phyloP scores from a whole-genome alignment of 1,140 invertebrate genomes.

The Oryctes rhinoceros region DNA sequence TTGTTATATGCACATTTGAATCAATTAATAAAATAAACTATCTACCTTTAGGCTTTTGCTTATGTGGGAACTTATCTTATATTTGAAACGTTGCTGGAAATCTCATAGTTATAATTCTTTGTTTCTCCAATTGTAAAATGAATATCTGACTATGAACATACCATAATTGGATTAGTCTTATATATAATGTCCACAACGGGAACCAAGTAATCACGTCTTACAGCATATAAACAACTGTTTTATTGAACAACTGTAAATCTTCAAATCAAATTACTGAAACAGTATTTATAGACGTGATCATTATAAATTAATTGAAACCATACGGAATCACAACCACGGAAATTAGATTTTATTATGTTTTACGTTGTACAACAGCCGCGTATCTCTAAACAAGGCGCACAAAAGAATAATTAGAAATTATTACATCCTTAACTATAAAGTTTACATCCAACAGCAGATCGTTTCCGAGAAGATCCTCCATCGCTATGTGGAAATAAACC shows the following conservation, averaged over 20 bases:
- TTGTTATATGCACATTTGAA: too few relatives aligned
- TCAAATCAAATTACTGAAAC: background rate
- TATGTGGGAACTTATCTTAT: too few relatives aligned
- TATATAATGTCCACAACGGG: too few relatives aligned
- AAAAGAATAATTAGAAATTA: constrained; percentile 33
- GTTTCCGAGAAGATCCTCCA: background rate
- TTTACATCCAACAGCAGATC: background rate
- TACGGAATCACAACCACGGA: background rate
- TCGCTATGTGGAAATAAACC: background rate
- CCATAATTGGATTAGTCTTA: too few relatives aligned
- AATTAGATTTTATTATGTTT: background rate
- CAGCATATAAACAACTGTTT: background rate
- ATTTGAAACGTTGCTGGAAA: too few relatives aligned
- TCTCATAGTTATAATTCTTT: too few relatives aligned
- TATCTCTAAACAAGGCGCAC: background rate
- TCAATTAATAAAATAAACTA: too few relatives aligned
- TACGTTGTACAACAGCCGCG: background rate
- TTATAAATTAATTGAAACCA: constrained; percentile 24
- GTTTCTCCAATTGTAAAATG: too few relatives aligned
- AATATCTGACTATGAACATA: too few relatives aligned
- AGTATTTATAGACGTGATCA: background rate
- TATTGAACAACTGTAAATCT: background rate
- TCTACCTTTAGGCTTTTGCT: too few relatives aligned
- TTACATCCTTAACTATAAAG: constrained; percentile 27
- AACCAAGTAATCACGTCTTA: background rate